Percentiles rank a stretch among this genome's conserved stretches.
Conservation (phyloP, 2,888 invertebrate species). For the Thymelicus acteon region DNA sequence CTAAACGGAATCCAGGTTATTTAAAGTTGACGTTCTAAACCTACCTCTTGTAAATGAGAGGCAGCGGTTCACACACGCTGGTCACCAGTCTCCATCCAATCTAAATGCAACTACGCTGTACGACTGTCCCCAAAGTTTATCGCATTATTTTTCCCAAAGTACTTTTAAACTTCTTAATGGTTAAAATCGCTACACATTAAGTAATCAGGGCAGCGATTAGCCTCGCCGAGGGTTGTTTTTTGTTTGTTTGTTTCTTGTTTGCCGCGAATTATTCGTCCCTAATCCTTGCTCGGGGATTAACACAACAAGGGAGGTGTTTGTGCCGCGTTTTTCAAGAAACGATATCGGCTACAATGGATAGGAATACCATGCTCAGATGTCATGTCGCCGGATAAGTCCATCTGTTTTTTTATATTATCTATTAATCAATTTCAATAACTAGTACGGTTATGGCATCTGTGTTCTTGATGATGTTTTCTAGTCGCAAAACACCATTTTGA, state of each 20-base stretch:
- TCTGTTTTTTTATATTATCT: too few species aligned
- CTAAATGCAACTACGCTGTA: too few species aligned
- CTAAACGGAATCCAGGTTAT: too few species aligned
- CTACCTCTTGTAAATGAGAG: too few species aligned
- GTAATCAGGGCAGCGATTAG: conserved; percentile 31
- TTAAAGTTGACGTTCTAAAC: too few species aligned
- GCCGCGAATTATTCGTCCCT: conserved; percentile 51
- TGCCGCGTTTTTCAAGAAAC: conserved; percentile 51
- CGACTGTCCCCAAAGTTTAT: neutral
- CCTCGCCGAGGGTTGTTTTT: conserved; percentile 40
- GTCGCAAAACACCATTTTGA: too few species aligned
- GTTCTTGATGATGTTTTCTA: too few species aligned
- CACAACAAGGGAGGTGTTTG: conserved; percentile 49
- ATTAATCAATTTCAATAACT: too few species aligned
- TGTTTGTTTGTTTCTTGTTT: conserved; percentile 54
- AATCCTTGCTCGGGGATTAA: conserved; percentile 51
- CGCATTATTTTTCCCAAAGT: neutral
- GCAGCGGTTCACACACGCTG: too few species aligned
- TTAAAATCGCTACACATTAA: conserved; percentile 31
- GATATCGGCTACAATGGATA: conserved; percentile 50
- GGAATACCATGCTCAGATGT: conserved; percentile 21
- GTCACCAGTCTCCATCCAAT: too few species aligned
- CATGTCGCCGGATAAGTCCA: neutral
- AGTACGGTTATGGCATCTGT: too few species aligned
- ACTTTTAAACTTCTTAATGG: conserved; percentile 23